Evolutionary conservation across 23 tunicate genomes (phyloP).

Genomic region (Ascidia mentula): DNA sequence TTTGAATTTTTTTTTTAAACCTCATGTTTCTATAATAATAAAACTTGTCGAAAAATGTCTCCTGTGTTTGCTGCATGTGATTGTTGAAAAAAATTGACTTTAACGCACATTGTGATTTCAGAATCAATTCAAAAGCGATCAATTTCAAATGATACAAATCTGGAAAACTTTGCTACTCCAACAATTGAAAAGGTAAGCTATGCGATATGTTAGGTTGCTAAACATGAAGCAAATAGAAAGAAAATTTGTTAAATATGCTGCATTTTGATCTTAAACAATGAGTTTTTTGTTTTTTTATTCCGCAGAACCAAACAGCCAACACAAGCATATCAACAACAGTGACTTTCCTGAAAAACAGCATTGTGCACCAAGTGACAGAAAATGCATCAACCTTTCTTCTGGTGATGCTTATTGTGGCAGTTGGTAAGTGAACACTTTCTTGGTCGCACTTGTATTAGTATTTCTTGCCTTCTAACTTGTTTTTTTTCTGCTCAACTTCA

Average conservation of each 20-base stretch:
- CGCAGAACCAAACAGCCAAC: neutral
- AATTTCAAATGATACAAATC: neutral
- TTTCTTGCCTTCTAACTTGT: neutral
- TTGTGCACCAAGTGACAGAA: slow-evolving; percentile 19
- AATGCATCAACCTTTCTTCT: slow-evolving; percentile 27
- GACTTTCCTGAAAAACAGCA: slow-evolving; percentile 5
- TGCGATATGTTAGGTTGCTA: no score
- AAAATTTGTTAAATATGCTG: neutral
- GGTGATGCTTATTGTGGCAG: slow-evolving; percentile 27
- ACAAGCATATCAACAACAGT: neutral
- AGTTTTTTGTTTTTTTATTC: neutral
- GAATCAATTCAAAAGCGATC: neutral
- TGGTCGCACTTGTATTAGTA: neutral
- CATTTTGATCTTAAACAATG: no score
- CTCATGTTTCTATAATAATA: neutral
- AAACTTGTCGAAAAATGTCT: no score
- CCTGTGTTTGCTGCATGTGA: no score
- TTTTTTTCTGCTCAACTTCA: neutral
- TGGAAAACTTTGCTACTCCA: neutral
- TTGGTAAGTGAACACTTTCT: slow-evolving; percentile 16
- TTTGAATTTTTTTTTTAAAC: neutral
- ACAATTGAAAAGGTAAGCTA: no score
- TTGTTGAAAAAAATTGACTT: neutral
- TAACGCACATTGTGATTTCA: no score
- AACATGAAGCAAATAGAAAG: no score